Evolutionary conservation across 1,140 invertebrate species (phyloP).

Genomic region (Parapsyche elsis): DNA sequence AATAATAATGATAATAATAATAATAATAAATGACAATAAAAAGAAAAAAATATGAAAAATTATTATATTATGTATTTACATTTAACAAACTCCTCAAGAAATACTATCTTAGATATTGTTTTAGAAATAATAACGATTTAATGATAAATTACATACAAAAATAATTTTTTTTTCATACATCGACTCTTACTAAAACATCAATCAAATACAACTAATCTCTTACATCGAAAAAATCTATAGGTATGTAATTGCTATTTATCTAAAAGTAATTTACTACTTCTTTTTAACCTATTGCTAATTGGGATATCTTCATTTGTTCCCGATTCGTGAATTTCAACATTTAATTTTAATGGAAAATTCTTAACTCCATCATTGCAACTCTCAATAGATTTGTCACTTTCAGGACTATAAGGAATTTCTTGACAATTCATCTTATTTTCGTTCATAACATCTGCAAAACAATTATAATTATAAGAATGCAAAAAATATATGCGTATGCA

Average conservation of each 20-base stretch:
- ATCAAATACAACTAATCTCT: too few species aligned
- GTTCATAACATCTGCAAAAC: not conserved
- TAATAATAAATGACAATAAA: too few species aligned
- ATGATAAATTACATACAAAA: too few species aligned
- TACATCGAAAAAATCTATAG: too few species aligned
- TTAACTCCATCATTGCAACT: not conserved
- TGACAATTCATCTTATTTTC: not conserved
- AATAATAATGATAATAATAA: too few species aligned
- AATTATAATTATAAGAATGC: not conserved
- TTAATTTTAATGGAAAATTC: not conserved
- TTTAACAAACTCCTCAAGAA: too few species aligned
- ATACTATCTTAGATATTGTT: too few species aligned
- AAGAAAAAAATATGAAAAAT: too few species aligned
- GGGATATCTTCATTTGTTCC: not conserved
- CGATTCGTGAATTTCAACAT: not conserved
- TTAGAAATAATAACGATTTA: too few species aligned
- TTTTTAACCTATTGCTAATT: not conserved
- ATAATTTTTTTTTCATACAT: too few species aligned
- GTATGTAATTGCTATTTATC: slow-evolving; percentile 21
- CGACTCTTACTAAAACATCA: too few species aligned
- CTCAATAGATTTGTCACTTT: not conserved
- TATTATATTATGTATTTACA: too few species aligned
- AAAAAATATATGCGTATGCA: not conserved
- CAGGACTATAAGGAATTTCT: not conserved
- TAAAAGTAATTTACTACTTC: not conserved